Evolutionary conservation across 2,113 vertebrate genomes (phyloP).

Genomic region (Physeter macrocephalus): DNA sequence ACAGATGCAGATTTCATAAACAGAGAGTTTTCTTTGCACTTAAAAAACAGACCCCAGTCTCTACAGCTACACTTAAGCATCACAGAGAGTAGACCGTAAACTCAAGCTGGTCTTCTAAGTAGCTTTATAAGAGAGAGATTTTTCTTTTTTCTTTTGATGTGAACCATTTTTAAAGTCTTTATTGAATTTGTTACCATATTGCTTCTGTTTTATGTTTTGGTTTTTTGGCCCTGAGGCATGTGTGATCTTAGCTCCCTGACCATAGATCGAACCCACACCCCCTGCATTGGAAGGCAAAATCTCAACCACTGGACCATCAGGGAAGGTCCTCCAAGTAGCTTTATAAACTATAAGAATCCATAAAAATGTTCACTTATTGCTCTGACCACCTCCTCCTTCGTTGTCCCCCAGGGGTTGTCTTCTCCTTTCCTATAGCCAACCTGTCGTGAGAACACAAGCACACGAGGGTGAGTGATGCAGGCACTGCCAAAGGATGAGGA

Average conservation of each 20-base stretch:
- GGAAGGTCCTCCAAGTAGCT: not conserved
- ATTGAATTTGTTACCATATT: too few relatives aligned
- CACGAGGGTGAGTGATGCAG: not conserved
- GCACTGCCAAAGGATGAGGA: not conserved
- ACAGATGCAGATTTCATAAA: conserved; percentile 30
- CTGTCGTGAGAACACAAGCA: not conserved
- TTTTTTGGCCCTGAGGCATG: too few relatives aligned
- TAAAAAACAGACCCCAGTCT: conserved; percentile 7
- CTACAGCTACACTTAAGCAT: not conserved
- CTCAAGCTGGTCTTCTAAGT: not conserved
- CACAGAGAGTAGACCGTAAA: not conserved
- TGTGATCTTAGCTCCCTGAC: too few relatives aligned
- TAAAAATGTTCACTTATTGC: not conserved
- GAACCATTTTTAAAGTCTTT: too few relatives aligned
- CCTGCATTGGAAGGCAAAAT: too few relatives aligned
- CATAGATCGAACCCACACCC: too few relatives aligned
- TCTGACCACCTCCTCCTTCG: not conserved
- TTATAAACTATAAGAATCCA: not conserved
- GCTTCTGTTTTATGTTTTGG: too few relatives aligned
- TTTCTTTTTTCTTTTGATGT: too few relatives aligned
- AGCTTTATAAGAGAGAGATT: not conserved
- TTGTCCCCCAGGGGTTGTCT: not conserved
- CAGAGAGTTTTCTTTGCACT: not conserved
- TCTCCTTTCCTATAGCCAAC: not conserved
- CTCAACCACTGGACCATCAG: too few relatives aligned